Evolutionary conservation across 2,113 vertebrate genomes (phyloP).

Genomic region (Phrynosoma blainvillii): DNA sequence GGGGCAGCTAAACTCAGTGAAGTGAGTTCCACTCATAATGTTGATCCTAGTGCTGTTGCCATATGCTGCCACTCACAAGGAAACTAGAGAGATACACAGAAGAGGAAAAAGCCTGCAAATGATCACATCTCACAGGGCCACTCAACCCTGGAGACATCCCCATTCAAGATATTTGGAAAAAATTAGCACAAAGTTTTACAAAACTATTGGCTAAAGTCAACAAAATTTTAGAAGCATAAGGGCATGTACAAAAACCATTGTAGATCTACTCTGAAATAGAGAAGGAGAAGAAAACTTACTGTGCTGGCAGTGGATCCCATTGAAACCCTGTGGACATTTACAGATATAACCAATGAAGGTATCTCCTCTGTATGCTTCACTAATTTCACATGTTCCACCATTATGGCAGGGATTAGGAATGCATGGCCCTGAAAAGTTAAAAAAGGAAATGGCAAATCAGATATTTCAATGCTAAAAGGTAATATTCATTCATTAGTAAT

Average conservation of each 20-base stretch:
- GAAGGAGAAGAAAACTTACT: conserved; percentile 84
- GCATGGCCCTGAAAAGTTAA: conserved; percentile 85
- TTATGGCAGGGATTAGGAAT: conserved; percentile 97
- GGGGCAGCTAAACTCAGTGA: too few relatives aligned
- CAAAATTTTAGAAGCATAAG: not conserved
- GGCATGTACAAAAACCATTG: not conserved
- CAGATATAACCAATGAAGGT: conserved; percentile 97
- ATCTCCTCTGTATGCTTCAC: conserved; percentile 93
- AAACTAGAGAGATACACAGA: fast-evolving
- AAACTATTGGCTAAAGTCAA: not conserved
- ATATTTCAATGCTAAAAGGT: not conserved
- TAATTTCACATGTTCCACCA: conserved; percentile 94
- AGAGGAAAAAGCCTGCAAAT: not conserved
- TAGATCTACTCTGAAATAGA: not conserved
- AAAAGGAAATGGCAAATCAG: not conserved
- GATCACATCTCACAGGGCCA: not conserved
- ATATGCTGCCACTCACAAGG: too few relatives aligned
- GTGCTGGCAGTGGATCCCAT: conserved; percentile 97
- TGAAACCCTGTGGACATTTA: conserved; percentile 93
- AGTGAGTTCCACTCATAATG: too few relatives aligned
- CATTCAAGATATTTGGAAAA: not conserved
- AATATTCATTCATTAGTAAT: not conserved
- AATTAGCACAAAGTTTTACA: not conserved
- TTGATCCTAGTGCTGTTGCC: too few relatives aligned
- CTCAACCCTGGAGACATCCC: not conserved